Conservation (phyloP, 2,113 vertebrate species). For the Piprites chloris region DNA sequence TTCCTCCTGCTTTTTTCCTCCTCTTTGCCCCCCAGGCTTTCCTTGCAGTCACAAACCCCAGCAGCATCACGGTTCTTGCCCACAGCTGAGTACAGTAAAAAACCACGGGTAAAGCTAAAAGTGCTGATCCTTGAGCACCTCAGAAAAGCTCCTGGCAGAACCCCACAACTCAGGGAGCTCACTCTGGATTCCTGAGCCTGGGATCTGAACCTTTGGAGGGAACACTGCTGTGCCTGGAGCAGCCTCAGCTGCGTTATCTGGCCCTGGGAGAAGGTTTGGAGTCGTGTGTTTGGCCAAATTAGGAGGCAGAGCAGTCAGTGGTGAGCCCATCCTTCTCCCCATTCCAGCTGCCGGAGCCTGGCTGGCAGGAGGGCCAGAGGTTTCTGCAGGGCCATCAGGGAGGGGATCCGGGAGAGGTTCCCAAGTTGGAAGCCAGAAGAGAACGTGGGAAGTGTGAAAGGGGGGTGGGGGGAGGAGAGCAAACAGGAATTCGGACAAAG, state of each 20-base stretch:
- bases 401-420: background rate
- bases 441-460: constrained; percentile 13
- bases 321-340: background rate
- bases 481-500: constrained; percentile 25
- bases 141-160: background rate
- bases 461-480: background rate
- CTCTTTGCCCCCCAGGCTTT: background rate
- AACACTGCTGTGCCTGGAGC: background rate
- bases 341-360: background rate
- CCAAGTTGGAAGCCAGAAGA: background rate
- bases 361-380: background rate
- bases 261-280: background rate
- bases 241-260: background rate
- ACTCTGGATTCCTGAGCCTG: background rate
- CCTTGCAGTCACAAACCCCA: background rate
- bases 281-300: background rate
- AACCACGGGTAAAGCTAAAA: background rate
- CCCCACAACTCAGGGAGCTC: background rate
- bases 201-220: background rate
- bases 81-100: background rate
- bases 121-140: background rate
- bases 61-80: background rate
- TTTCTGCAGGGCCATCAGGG: background rate
- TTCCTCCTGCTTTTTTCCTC: no score
- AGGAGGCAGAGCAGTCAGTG: background rate